These are phyloP conservation scores for Beroe ovata DNA, from an alignment of 37 sponge, comb jelly and placozoan species.

Conservation along the genomic window DNA sequence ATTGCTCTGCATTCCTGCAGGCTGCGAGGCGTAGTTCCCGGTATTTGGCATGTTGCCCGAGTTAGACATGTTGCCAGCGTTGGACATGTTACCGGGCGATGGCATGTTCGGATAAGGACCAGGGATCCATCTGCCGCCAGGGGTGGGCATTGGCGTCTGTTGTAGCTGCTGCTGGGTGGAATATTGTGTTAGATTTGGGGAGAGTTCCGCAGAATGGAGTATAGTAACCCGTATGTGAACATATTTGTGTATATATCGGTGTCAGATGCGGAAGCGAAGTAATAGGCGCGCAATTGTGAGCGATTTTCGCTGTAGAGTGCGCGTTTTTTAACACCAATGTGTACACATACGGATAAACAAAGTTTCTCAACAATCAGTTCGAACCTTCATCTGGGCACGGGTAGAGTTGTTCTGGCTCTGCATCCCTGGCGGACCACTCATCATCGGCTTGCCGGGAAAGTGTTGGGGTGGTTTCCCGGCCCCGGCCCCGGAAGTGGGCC, in stretches of 20 bases:
- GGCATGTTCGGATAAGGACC: conserved; percentile 37
- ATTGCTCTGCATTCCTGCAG: background rate
- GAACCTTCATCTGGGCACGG: conserved; percentile 1
- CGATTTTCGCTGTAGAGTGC: too few species aligned
- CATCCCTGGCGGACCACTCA: conserved; percentile 2
- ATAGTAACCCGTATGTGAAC: too few species aligned
- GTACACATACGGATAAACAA: too few species aligned
- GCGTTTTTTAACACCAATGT: too few species aligned
- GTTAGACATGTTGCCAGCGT: background rate
- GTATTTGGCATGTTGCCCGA: background rate
- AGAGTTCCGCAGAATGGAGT: too few species aligned
- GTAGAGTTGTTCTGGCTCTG: background rate
- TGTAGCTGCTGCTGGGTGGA: background rate
- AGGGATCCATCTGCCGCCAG: conserved; percentile 16
- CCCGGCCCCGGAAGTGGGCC: background rate
- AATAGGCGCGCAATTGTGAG: too few species aligned
- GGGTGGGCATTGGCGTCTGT: background rate
- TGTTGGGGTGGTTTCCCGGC: conserved; percentile 31
- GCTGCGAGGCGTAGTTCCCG: conserved; percentile 7
- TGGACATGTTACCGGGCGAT: background rate
- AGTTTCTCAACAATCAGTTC: too few species aligned
- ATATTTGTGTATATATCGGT: too few species aligned
- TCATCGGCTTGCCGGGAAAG: conserved; percentile 5
- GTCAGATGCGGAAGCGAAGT: too few species aligned
- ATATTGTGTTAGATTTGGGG: too few species aligned